Percentiles rank a stretch among this genome's conserved stretches.
These are phyloP conservation scores for Lordiphosa collinella DNA, from an alignment of 1,140 invertebrate species.

Conservation along the genomic window DNA sequence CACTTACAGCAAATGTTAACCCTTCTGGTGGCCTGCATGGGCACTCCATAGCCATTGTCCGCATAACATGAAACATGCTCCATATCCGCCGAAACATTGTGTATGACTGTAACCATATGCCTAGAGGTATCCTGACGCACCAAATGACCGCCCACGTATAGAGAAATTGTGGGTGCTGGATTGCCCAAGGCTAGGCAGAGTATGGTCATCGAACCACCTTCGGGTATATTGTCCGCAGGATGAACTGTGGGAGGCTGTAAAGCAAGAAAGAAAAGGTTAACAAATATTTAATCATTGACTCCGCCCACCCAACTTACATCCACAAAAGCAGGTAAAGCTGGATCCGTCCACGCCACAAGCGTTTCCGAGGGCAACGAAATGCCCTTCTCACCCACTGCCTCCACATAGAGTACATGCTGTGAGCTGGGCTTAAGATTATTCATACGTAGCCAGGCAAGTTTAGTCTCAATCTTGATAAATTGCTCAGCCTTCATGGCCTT, in stretches of 20 bases:
- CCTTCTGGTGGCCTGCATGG: constrained; percentile 88
- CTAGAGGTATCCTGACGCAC: constrained; percentile 87
- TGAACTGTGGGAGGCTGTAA: constrained; percentile 88
- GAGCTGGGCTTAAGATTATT: constrained; percentile 87
- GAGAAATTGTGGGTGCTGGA: constrained; percentile 89
- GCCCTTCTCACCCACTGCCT: constrained; percentile 84
- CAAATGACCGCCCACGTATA: constrained; percentile 85
- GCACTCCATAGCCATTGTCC: constrained; percentile 91
- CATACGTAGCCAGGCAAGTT: constrained; percentile 85
- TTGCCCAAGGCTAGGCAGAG: constrained; percentile 91
- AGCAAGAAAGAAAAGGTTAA: constrained; percentile 1
- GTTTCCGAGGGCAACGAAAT: constrained; percentile 88
- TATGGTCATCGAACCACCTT: constrained; percentile 91
- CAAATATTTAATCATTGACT: constrained; percentile 3
- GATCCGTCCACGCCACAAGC: constrained; percentile 91
- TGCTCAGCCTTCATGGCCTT: constrained; percentile 83
- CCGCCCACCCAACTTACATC: constrained; percentile 82
- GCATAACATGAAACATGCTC: constrained; percentile 91
- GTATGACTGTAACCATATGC: constrained; percentile 90
- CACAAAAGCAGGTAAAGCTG: constrained; percentile 90
- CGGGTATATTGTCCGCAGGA: constrained; percentile 88
- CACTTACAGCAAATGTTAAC: constrained; percentile 89
- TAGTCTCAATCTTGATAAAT: constrained; percentile 83
- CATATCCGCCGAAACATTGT: constrained; percentile 90
- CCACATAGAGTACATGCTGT: constrained; percentile 88